A percentile compares a stretch with the other conserved stretches of the same genome.
Evolutionary conservation across 37 sponge, comb jelly and placozoan genomes (phyloP).

Genomic region (Beroe ovata): DNA sequence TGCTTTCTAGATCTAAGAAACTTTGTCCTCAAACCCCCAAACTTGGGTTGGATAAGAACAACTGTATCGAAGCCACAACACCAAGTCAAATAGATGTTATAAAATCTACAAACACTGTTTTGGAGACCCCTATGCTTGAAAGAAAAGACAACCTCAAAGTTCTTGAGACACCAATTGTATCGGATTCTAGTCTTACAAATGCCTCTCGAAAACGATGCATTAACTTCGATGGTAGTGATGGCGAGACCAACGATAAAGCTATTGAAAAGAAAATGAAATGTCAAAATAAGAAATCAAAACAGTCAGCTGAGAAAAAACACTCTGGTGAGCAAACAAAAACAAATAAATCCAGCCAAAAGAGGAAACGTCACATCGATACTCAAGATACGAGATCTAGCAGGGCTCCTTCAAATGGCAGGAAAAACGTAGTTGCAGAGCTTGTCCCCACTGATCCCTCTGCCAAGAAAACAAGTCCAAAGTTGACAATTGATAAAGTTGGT

Average conservation of each 20-base stretch:
- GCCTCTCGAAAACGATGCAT: neutral
- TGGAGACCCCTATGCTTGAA: constrained; percentile 11
- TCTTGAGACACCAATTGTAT: neutral
- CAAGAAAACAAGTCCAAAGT: constrained; percentile 14
- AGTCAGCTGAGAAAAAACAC: neutral
- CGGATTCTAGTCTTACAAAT: neutral
- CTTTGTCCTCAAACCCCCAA: neutral
- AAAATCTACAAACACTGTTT: constrained; percentile 28
- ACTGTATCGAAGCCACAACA: neutral
- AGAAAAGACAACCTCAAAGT: neutral
- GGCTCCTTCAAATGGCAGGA: neutral
- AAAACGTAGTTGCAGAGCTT: constrained; percentile 6
- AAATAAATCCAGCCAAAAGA: neutral
- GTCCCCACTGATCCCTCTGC: neutral
- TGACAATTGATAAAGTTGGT: constrained; percentile 51
- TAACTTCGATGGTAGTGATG: neutral
- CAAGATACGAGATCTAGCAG: neutral
- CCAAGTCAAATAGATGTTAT: constrained; percentile 1
- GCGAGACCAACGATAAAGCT: neutral
- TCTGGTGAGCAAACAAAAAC: neutral
- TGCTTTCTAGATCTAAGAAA: neutral
- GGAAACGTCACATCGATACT: neutral
- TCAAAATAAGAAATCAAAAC: neutral
- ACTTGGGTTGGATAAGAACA: neutral
- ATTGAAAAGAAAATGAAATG: neutral